Percentiles rank a stretch among this genome's conserved stretches.
Evolutionary conservation across 2,797 vertebrate species (phyloP).

Genomic region (Lacerta viridis): DNA sequence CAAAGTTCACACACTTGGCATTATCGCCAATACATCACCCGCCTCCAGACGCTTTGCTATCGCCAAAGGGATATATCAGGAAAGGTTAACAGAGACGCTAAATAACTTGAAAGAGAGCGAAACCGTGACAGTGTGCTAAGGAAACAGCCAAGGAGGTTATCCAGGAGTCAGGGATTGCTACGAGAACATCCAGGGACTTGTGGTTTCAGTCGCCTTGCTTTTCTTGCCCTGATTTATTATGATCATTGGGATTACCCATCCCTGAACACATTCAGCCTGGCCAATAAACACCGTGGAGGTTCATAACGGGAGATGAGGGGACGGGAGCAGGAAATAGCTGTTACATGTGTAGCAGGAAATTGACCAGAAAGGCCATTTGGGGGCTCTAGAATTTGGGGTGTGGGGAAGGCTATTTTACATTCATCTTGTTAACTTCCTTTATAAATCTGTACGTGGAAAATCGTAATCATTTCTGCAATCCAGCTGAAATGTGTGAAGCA

Average conservation of each 20-base stretch:
- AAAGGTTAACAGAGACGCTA: conserved; percentile 18
- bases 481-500: conserved; percentile 6
- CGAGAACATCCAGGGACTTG: conserved; percentile 16
- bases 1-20: conserved; percentile 20
- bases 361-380: conserved; percentile 19
- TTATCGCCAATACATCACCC: neutral
- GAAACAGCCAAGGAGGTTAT: conserved; percentile 13
- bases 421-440: conserved; percentile 3
- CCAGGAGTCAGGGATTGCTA: conserved; percentile 16
- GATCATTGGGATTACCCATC: conserved; percentile 20
- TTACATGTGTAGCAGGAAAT: conserved; percentile 21
- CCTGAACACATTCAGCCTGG: conserved; percentile 14
- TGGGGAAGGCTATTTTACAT: neutral
- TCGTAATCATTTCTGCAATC: neutral
- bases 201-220: neutral
- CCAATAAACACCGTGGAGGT: conserved; percentile 24
- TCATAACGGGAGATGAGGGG: neutral
- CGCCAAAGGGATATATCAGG: conserved; percentile 1
- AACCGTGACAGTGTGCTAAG: neutral
- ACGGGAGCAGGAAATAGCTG: neutral
- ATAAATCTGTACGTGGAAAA: conserved; percentile 10
- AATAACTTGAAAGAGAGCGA: neutral
- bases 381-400: neutral
- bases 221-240: conserved; percentile 25
- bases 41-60: conserved; percentile 6